phyloP scores from a whole-genome alignment of 2,888 invertebrate genomes.

The Eupeodes latifasciatus region DNA sequence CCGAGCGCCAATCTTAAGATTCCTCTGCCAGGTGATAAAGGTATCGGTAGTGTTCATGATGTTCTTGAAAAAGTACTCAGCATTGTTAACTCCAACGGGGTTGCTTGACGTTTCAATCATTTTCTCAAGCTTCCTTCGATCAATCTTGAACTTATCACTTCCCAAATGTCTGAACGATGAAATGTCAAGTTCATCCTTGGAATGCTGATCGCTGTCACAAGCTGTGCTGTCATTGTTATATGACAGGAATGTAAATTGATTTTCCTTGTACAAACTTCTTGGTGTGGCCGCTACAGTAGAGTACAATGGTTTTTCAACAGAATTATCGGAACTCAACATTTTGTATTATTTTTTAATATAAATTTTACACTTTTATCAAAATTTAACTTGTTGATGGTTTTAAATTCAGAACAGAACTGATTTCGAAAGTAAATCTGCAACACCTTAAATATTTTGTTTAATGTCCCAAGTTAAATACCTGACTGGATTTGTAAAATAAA shows the following conservation, averaged over 20 bases:
- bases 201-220: constrained; percentile 84
- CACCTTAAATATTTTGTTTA: neutral
- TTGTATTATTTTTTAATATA: neutral
- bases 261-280: constrained; percentile 79
- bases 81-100: constrained; percentile 81
- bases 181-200: constrained; percentile 83
- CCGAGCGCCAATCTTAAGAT: constrained; percentile 98
- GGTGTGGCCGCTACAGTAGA: constrained; percentile 76
- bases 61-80: constrained; percentile 83
- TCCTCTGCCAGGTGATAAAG: constrained; percentile 96
- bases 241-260: constrained; percentile 83
- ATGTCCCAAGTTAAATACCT: no score
- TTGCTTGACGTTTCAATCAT: constrained; percentile 92
- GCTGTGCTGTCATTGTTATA: constrained; percentile 78
- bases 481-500: no score
- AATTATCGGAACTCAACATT: neutral
- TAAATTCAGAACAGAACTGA: neutral
- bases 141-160: constrained; percentile 96
- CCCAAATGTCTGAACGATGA: constrained; percentile 91
- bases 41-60: constrained; percentile 96
- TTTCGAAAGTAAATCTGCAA: neutral
- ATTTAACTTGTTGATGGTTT: neutral
- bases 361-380: neutral
- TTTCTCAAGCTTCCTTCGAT: constrained; percentile 95
- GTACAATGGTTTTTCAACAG: constrained; percentile 34